These are phyloP conservation scores for Tineola bisselliella DNA, from an alignment of 2,888 invertebrate genomes.

Conservation along the genomic window DNA sequence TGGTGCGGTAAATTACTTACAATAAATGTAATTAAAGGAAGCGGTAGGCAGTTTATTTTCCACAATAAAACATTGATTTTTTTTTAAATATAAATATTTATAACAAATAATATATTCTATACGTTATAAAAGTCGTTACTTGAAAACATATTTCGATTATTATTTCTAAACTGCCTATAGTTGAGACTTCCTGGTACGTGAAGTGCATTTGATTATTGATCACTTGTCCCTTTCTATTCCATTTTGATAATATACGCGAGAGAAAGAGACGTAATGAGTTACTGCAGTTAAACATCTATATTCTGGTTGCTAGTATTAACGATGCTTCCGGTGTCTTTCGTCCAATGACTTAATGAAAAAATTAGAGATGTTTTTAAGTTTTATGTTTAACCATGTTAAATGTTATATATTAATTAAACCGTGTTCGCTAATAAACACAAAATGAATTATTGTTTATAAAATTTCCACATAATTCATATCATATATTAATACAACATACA, in stretches of 20 bases:
- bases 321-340: conserved; percentile 51
- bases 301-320: conserved; percentile 62
- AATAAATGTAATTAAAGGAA: too few species aligned
- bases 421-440: too few species aligned
- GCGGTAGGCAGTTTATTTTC: too few species aligned
- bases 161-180: conserved; percentile 36
- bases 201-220: conserved; percentile 43
- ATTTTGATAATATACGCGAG: conserved; percentile 19
- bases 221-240: conserved; percentile 28
- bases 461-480: too few species aligned
- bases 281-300: conserved; percentile 63
- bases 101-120: not conserved
- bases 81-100: not conserved
- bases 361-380: too few species aligned
- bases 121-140: not conserved
- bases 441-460: too few species aligned
- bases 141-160: conserved; percentile 31
- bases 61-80: too few species aligned
- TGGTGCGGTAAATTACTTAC: too few species aligned
- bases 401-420: too few species aligned
- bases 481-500: too few species aligned
- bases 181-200: conserved; percentile 57
- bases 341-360: conserved; percentile 39
- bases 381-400: too few species aligned
- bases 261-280: conserved; percentile 32